Evolutionary conservation across 1,140 invertebrate species (phyloP), one percentile per base, ranked within the genome.

Genomic region (Zaprionus gabonicus): DNA sequence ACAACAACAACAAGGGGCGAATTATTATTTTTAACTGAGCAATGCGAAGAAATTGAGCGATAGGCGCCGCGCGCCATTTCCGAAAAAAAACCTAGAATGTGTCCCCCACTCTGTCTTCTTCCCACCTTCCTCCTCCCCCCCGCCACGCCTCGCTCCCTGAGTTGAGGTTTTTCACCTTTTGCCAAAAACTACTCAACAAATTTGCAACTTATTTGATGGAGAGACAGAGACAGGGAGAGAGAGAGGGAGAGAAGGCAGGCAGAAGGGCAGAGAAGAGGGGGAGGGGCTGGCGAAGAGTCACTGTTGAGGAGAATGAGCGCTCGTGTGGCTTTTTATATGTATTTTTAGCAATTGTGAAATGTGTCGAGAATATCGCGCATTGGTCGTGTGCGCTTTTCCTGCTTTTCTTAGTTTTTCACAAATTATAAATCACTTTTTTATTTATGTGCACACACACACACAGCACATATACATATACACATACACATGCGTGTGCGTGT

Each of bases 111-210:
- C 17, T 23, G 20, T 20, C 20, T 0, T 1, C 4, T 5, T 3
- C 41, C 27, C 3, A 34, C 31, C 2, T 3, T 3, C 0, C 31
- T 34, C 2, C 31, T 9, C 3, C 3, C 44, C 4, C 27, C 27
- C 0, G 7, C 12, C 28, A 13, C 9, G 38, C 58, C 4, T 28
- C 38, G 4, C 9, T 17, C 41, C 60, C 12, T 49, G 3, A 9
- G 56, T 71, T 60, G 80, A 76, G 83, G 83, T 87, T 73, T 87
- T 83, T 88, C 84, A 87, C 83, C 83, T 87, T 80, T 87, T 70
- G 62, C 79, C 72, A 70, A 66, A 74, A 82, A 71, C 59, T 78
- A 68, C 57, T 71, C 69, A 67, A 60, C 74, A 55, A 53, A 53
- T 49, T 67, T 66, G 63, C 34, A 34, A 68, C 23, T 55, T 41